Conservation (phyloP, 1,140 invertebrate species). For the Tigriopus japonicus region DNA sequence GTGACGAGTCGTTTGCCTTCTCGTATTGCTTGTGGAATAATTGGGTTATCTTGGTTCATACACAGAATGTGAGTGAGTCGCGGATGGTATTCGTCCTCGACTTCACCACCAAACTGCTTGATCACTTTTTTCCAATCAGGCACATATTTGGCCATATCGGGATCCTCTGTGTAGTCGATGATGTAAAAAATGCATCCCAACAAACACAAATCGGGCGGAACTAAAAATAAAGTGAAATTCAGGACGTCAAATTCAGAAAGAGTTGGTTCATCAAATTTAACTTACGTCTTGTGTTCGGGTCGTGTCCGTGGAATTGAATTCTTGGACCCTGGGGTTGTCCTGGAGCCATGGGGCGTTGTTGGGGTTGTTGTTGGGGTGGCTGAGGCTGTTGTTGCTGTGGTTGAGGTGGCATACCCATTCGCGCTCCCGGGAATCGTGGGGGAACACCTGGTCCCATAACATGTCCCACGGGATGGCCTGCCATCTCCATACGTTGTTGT, state of each 20-base stretch:
- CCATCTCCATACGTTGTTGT: background rate
- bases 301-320: slow-evolving; percentile 61
- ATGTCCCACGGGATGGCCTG: background rate
- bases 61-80: slow-evolving; percentile 79
- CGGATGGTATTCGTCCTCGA: slow-evolving; percentile 55
- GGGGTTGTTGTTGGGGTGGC: slow-evolving; percentile 4
- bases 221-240: slow-evolving; percentile 24
- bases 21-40: slow-evolving; percentile 38
- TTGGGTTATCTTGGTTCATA: slow-evolving; percentile 44
- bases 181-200: slow-evolving; percentile 81
- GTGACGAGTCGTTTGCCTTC: slow-evolving; percentile 73
- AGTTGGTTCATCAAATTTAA: slow-evolving; percentile 17
- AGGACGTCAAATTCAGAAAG: background rate
- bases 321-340: slow-evolving; percentile 26
- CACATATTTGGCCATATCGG: slow-evolving; percentile 31
- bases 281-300: slow-evolving; percentile 54
- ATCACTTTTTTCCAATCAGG: slow-evolving; percentile 59
- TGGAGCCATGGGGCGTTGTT: slow-evolving; percentile 13
- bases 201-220: slow-evolving; percentile 68
- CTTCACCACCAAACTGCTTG: slow-evolving; percentile 65
- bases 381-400: slow-evolving; percentile 15
- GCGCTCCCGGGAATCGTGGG: background rate
- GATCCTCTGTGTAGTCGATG: slow-evolving; percentile 43
- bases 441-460: background rate
- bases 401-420: slow-evolving; percentile 6